phyloP scores from a whole-genome alignment of 2,797 vertebrate genomes.

The Acanthis flammea region DNA sequence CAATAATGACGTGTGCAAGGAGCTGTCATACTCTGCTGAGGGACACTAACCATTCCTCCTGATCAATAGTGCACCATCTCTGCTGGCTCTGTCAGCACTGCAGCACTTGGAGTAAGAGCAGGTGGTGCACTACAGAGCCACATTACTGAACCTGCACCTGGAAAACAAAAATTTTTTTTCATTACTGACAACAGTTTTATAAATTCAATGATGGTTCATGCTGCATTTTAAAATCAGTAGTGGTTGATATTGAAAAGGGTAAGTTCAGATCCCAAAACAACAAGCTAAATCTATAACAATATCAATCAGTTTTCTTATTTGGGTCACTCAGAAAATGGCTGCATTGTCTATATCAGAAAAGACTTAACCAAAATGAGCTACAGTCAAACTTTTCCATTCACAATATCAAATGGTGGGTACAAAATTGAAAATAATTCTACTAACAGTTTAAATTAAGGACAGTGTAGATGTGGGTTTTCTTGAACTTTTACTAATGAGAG shows the following conservation, averaged over 20 bases:
- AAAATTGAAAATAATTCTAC: neutral
- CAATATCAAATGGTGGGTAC: neutral
- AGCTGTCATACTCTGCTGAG: neutral
- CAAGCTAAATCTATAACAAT: neutral
- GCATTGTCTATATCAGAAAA: neutral
- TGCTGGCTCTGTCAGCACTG: neutral
- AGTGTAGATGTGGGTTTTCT: neutral
- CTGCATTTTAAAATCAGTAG: neutral
- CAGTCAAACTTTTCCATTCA: neutral
- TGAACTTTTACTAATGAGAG: neutral
- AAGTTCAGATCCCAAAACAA: neutral
- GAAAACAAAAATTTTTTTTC: neutral
- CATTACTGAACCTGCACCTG: neutral
- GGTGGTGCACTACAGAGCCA: neutral
- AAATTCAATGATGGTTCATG: neutral
- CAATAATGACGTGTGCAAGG: neutral
- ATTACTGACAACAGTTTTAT: neutral
- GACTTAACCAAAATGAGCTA: neutral
- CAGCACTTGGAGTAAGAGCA: neutral
- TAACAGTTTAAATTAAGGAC: neutral
- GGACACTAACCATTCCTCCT: neutral
- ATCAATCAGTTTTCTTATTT: neutral
- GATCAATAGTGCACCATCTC: neutral
- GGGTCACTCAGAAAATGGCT: neutral
- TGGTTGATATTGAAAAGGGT: neutral